Evolutionary conservation across 1,140 invertebrate genomes (phyloP).

Genomic region (Octopus sinensis): DNA sequence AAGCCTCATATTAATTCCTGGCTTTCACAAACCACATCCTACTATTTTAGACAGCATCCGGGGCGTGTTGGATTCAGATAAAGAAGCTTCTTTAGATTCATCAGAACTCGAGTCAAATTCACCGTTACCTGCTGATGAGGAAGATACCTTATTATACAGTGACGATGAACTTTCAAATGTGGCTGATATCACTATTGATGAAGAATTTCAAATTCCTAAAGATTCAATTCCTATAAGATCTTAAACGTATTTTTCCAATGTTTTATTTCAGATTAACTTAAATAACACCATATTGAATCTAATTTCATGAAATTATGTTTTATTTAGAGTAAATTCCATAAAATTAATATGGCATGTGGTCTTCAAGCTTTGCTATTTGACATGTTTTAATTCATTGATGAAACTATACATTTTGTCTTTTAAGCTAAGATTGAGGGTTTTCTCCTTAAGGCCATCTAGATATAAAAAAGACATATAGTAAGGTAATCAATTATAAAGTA

Average conservation of each 20-base stretch:
- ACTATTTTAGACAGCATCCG: conserved; percentile 42
- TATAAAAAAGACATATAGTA: too few relatives aligned
- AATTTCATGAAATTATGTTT: neutral
- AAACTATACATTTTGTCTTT: neutral
- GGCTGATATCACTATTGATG: conserved; percentile 7
- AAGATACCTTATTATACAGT: neutral
- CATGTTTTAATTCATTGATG: neutral
- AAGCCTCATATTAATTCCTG: neutral
- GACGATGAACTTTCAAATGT: neutral
- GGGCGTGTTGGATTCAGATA: conserved; percentile 15
- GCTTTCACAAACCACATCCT: conserved; percentile 46
- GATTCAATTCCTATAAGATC: conserved; percentile 11
- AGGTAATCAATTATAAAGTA: too few relatives aligned
- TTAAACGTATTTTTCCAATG: neutral
- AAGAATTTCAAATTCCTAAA: conserved; percentile 12
- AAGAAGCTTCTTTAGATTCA: neutral
- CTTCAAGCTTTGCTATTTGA: neutral
- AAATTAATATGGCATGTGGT: neutral
- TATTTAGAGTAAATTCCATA: neutral
- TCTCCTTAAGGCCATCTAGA: too few relatives aligned
- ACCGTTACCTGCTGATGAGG: neutral
- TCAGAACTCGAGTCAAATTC: neutral
- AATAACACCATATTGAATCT: neutral
- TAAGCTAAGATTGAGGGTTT: neutral
- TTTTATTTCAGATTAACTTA: neutral